Evolutionary conservation across 2,113 vertebrate species (phyloP).

Genomic region (Azemiops feae): DNA sequence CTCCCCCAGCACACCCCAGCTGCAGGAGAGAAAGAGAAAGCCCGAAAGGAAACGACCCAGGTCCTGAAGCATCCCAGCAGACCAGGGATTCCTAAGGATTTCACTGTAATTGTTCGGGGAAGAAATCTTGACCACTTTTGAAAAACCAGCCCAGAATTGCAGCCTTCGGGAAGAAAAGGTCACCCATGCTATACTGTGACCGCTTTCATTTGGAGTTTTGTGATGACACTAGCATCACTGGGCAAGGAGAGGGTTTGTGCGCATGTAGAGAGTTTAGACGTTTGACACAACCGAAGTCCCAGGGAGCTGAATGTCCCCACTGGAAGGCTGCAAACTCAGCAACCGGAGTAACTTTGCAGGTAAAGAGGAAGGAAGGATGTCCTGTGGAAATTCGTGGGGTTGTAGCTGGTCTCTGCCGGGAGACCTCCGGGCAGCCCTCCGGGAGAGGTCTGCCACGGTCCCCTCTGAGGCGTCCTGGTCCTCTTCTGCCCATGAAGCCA

Average conservation of each 20-base stretch:
- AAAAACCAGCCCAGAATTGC: not conserved
- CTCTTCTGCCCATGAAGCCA: too few relatives aligned
- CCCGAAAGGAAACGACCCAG: not conserved
- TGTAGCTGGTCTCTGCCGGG: not conserved
- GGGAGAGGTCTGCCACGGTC: not conserved
- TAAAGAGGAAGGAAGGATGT: not conserved
- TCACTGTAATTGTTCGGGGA: not conserved
- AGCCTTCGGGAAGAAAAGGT: not conserved
- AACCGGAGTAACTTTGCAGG: not conserved
- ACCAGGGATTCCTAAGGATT: not conserved
- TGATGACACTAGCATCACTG: not conserved
- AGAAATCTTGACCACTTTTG: not conserved
- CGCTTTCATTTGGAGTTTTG: too few relatives aligned
- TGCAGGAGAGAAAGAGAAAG: not conserved
- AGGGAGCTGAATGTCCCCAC: not conserved
- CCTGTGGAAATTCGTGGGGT: not conserved
- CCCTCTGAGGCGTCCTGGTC: not conserved
- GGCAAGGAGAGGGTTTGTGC: not conserved
- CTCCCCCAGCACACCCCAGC: not conserved
- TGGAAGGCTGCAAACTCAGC: not conserved
- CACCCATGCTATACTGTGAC: accelerated
- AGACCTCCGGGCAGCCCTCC: not conserved
- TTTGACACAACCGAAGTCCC: not conserved
- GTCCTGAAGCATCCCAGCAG: not conserved
- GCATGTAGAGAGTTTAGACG: not conserved